These are phyloP conservation scores for Cyclophora punctaria DNA, from an alignment of 2,888 invertebrate genomes.

Conservation along the genomic window DNA sequence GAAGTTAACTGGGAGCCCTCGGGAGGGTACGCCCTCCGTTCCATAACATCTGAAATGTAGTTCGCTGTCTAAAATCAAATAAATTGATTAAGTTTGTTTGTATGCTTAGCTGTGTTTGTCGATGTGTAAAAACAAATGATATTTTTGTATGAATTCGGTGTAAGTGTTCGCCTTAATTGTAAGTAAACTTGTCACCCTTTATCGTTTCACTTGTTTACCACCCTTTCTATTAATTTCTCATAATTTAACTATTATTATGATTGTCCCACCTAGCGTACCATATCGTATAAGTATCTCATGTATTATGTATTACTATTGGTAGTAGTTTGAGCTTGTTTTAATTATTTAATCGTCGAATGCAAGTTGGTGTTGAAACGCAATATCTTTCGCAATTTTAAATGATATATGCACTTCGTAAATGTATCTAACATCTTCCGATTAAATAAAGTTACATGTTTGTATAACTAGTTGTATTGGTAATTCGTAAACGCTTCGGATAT, in stretches of 20 bases:
- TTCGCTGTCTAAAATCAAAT: slow-evolving; percentile 13
- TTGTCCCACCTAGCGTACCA: slow-evolving; percentile 65
- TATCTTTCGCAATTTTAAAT: slow-evolving; percentile 1
- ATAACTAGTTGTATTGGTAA: background rate
- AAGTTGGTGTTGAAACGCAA: slow-evolving; percentile 1
- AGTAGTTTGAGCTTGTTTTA: slow-evolving; percentile 26
- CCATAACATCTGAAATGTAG: slow-evolving; percentile 8
- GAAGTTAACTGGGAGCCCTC: background rate
- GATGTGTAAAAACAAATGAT: slow-evolving; percentile 65
- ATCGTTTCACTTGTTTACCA: slow-evolving; percentile 9
- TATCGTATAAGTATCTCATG: slow-evolving; percentile 49
- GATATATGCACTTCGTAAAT: slow-evolving; percentile 1
- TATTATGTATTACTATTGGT: slow-evolving; percentile 9
- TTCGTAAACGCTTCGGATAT: slow-evolving; percentile 35
- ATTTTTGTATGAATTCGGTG: slow-evolving; percentile 70
- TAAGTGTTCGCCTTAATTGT: slow-evolving; percentile 55
- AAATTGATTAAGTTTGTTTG: slow-evolving; percentile 28
- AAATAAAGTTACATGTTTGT: background rate
- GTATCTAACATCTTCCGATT: background rate
- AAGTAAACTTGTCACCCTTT: slow-evolving; percentile 27
- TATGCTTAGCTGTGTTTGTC: slow-evolving; percentile 60
- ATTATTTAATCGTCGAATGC: slow-evolving; percentile 20
- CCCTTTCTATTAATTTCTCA: slow-evolving; percentile 6
- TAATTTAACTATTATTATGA: slow-evolving; percentile 23
- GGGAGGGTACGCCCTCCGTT: slow-evolving; percentile 6